Percentiles rank a stretch among this genome's conserved stretches.
Evolutionary conservation across 2,113 vertebrate species (phyloP).

Genomic region (Oreochromis spilurus): DNA sequence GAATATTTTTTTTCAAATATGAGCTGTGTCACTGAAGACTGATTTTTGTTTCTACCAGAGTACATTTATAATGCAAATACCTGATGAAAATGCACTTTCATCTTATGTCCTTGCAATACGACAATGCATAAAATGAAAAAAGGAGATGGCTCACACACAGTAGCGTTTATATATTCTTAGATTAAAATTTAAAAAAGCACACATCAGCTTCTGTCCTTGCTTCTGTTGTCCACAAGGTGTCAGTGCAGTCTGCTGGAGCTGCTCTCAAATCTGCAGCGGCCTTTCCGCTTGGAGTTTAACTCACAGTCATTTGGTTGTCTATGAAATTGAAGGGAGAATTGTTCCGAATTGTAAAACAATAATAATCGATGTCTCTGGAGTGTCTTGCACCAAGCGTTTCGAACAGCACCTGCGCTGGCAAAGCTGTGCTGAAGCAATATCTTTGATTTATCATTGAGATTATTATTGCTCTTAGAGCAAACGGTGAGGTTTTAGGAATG

Average conservation of each 20-base stretch:
- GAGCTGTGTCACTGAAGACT: neutral
- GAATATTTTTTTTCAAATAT: neutral
- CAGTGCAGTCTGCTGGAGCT: conserved; percentile 13
- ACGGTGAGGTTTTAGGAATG: neutral
- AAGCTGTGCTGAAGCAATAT: neutral
- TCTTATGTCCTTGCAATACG: neutral
- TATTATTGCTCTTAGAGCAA: neutral
- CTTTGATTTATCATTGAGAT: neutral
- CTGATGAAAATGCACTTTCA: neutral
- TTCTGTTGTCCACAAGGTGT: conserved; percentile 59
- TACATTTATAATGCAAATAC: neutral
- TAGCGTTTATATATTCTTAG: neutral
- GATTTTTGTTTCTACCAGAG: neutral
- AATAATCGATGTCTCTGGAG: neutral
- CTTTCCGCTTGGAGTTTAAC: neutral
- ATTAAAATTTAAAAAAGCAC: neutral
- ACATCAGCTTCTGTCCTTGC: neutral
- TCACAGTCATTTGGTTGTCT: neutral
- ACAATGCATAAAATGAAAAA: neutral
- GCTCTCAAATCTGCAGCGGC: neutral
- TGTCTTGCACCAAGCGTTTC: neutral
- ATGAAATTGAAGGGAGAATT: neutral
- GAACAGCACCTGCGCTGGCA: neutral
- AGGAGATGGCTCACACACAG: neutral
- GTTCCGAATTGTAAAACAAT: neutral